Percentiles rank a stretch among this genome's conserved stretches.
Evolutionary conservation across 1,140 invertebrate species (phyloP).

Genomic region (Anastrepha ludens): DNA sequence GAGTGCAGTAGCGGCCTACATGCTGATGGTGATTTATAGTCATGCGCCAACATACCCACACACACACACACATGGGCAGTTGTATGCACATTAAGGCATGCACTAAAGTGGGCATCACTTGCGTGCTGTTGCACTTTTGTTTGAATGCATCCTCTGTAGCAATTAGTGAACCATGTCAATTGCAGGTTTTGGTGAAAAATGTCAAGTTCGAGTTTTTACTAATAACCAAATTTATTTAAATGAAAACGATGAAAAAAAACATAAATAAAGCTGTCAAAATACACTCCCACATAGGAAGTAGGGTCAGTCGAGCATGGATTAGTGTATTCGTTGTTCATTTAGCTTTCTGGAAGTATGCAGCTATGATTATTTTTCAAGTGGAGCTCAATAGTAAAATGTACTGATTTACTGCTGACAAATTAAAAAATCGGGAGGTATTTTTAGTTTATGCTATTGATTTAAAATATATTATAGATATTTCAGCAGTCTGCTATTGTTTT

Average conservation of each 20-base stretch:
- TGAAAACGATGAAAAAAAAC: not conserved
- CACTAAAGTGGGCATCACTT: not conserved
- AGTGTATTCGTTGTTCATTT: too few relatives aligned
- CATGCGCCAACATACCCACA: too few relatives aligned
- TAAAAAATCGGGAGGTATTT: too few relatives aligned
- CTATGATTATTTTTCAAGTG: too few relatives aligned
- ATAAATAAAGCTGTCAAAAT: not conserved
- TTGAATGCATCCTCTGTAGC: constrained; percentile 28
- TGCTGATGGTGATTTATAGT: constrained; percentile 31
- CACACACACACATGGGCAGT: not conserved
- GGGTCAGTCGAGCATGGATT: not conserved
- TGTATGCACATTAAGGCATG: not conserved
- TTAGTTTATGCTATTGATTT: too few relatives aligned
- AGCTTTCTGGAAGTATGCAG: too few relatives aligned
- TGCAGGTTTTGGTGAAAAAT: not conserved
- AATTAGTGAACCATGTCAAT: constrained; percentile 47
- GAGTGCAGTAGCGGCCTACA: constrained; percentile 5
- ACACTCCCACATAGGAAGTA: constrained; percentile 14
- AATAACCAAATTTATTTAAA: not conserved
- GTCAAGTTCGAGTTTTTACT: constrained; percentile 13
- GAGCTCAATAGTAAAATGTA: too few relatives aligned
- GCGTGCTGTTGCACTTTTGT: not conserved
- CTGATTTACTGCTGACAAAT: too few relatives aligned
- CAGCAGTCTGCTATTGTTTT: too few relatives aligned
- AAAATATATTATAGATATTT: too few relatives aligned